A percentile compares a stretch with the other conserved stretches of the same genome.
Conservation (phyloP, 2,113 vertebrate species). For the Castor canadensis region DNA sequence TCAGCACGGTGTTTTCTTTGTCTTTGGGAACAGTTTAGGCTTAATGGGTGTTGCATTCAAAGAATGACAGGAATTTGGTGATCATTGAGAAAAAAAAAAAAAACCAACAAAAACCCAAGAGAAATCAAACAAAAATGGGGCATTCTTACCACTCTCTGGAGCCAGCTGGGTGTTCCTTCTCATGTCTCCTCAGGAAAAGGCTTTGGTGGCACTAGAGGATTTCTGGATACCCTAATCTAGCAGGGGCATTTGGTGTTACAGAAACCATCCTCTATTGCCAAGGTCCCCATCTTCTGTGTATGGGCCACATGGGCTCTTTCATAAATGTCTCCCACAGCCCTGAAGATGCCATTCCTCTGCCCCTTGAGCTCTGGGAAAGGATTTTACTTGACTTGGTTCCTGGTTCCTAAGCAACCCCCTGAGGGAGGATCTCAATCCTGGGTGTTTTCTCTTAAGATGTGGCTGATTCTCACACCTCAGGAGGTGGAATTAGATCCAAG, state of each 20-base stretch:
- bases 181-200: not conserved
- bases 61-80: conserved; percentile 74
- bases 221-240: not conserved
- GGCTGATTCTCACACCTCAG: not conserved
- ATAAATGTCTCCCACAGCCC: not conserved
- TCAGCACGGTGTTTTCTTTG: conserved; percentile 70
- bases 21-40: conserved; percentile 63
- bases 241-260: not conserved
- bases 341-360: not conserved
- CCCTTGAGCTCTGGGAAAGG: not conserved
- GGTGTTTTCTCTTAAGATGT: not conserved
- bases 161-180: not conserved
- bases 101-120: too few relatives aligned
- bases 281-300: not conserved
- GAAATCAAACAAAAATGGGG: conserved; percentile 45
- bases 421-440: not conserved
- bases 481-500: not conserved
- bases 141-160: not conserved
- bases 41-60: conserved; percentile 70
- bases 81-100: not conserved
- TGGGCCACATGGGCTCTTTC: not conserved
- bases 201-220: not conserved
- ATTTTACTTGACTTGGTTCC: not conserved
- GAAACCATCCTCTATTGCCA: not conserved
- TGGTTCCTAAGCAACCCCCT: not conserved